Conservation (phyloP, 2,113 vertebrate species). For the Microcebus jonahi region DNA sequence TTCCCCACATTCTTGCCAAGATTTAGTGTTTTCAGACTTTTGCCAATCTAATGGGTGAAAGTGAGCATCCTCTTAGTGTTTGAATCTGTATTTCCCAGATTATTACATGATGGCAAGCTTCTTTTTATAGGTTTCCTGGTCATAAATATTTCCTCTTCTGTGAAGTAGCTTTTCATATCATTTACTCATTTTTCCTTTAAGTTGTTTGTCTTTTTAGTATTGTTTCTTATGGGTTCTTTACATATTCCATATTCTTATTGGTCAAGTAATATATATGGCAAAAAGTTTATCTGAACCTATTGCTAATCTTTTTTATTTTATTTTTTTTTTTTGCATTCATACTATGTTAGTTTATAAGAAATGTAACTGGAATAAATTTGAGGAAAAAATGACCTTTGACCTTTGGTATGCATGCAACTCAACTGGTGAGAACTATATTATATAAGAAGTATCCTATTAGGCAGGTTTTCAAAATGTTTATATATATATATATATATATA, state of each 20-base stretch:
- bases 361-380: background rate
- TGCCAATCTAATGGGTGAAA: background rate
- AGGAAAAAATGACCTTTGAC: background rate
- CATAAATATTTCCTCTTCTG: background rate
- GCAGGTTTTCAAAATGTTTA: background rate
- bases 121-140: background rate
- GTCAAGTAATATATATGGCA: background rate
- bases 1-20: background rate
- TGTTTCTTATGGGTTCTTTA: background rate
- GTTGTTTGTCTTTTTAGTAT: background rate
- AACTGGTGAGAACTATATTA: background rate
- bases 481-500: background rate
- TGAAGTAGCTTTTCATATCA: background rate
- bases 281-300: background rate
- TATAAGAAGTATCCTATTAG: background rate
- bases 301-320: background rate
- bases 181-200: background rate
- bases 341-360: background rate
- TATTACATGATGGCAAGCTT: background rate
- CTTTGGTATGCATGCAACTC: background rate
- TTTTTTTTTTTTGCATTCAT: background rate
- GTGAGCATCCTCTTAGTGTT: background rate
- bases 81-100: background rate
- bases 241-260: background rate
- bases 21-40: background rate